These are phyloP conservation scores for Nomada lathburiana DNA, from an alignment of 2,888 invertebrate genomes.

Conservation along the genomic window DNA sequence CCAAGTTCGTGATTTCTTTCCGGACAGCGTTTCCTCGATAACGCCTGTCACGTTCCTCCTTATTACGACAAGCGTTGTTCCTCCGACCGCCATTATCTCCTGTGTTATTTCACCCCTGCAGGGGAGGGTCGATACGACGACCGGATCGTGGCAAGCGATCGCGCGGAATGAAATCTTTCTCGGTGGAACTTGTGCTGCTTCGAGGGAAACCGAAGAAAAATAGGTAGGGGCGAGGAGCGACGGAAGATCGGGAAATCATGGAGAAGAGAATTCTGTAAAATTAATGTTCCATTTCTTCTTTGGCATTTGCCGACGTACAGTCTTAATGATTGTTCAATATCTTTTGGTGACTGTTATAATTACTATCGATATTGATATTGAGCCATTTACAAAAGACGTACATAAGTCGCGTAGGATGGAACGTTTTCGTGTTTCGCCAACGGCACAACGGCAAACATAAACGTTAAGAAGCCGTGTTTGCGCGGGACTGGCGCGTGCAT, in stretches of 20 bases:
- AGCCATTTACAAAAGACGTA: background rate
- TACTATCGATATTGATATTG: background rate
- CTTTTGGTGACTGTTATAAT: background rate
- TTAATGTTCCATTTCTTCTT: background rate
- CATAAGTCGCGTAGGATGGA: too few relatives aligned
- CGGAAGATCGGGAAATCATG: background rate
- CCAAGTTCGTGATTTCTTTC: conserved; percentile 29
- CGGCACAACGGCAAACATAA: background rate
- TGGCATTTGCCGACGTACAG: background rate
- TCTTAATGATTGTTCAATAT: background rate
- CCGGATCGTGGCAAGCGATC: conserved; percentile 24
- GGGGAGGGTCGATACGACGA: background rate
- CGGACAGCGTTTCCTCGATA: conserved; percentile 34
- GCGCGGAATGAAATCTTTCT: background rate
- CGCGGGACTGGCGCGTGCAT: conserved; percentile 4
- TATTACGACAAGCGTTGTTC: conserved; percentile 23
- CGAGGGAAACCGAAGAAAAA: background rate
- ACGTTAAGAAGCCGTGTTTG: conserved; percentile 23
- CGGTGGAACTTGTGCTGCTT: background rate
- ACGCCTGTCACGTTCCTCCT: conserved; percentile 40
- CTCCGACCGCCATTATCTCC: conserved; percentile 8
- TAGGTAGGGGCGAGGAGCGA: background rate
- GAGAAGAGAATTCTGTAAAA: background rate
- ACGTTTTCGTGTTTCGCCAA: background rate
- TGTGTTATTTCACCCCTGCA: conserved; percentile 9